These are phyloP conservation scores for Orthochromis indermauri DNA, from an alignment of 2,113 vertebrate genomes.

Conservation along the genomic window DNA sequence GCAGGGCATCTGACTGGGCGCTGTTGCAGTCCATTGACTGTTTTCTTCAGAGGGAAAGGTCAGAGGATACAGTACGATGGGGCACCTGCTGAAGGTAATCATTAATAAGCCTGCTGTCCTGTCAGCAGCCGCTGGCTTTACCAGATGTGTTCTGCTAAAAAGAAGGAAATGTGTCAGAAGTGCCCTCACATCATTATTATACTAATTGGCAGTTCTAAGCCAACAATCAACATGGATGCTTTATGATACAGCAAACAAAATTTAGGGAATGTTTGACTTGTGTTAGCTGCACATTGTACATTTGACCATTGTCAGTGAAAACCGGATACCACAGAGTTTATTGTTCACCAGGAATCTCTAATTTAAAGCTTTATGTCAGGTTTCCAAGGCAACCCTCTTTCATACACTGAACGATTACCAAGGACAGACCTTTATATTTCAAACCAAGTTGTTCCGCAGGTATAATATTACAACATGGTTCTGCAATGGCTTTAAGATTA, in stretches of 20 bases:
- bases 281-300: background rate
- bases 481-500: background rate
- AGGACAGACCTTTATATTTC: constrained; percentile 14
- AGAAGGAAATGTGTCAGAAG: background rate
- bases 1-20: constrained; percentile 60
- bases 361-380: constrained; percentile 5
- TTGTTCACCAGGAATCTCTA: background rate
- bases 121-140: constrained; percentile 47
- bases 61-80: constrained; percentile 57
- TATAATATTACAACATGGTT: background rate
- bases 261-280: background rate
- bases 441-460: background rate
- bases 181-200: constrained; percentile 12
- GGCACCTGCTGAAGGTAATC: constrained; percentile 67
- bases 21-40: constrained; percentile 65
- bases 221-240: background rate
- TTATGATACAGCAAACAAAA: background rate
- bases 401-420: constrained; percentile 2
- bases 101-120: constrained; percentile 64
- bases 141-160: constrained; percentile 44
- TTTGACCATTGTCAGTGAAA: background rate
- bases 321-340: background rate
- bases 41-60: constrained; percentile 68
- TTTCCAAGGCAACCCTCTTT: constrained; percentile 48
- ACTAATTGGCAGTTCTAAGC: background rate